A percentile compares a stretch with the other conserved stretches of the same genome.
Evolutionary conservation across 2,113 vertebrate species (phyloP).

Genomic region (Takifugu flavidus): DNA sequence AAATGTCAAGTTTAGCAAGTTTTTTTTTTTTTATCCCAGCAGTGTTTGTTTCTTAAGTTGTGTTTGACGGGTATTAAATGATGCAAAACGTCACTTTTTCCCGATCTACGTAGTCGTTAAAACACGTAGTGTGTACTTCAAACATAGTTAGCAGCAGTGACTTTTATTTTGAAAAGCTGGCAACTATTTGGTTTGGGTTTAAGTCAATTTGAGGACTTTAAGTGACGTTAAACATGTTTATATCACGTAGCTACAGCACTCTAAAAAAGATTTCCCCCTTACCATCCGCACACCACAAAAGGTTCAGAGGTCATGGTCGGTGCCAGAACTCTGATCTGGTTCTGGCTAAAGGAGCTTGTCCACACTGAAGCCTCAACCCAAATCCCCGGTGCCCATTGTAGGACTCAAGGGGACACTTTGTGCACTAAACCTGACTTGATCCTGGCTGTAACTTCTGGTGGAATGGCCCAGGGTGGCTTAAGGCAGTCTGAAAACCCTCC

Average conservation of each 20-base stretch:
- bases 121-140: too few relatives aligned
- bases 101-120: background rate
- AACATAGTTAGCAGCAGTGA: too few relatives aligned
- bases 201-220: too few relatives aligned
- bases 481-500: background rate
- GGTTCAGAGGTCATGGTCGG: conserved; percentile 20
- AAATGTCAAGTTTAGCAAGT: background rate
- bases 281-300: conserved; percentile 6
- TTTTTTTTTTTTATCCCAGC: background rate
- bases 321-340: conserved; percentile 3
- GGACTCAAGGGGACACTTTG: conserved; percentile 48
- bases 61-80: background rate
- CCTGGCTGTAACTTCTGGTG: conserved; percentile 26
- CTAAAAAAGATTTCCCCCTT: background rate
- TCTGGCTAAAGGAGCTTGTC: conserved; percentile 9
- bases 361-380: conserved; percentile 22
- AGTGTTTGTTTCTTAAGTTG: background rate
- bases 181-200: too few relatives aligned
- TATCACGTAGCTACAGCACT: background rate
- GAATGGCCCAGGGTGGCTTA: conserved; percentile 13
- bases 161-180: too few relatives aligned
- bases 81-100: background rate
- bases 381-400: conserved; percentile 29
- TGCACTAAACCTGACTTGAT: conserved; percentile 55
- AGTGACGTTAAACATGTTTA: too few relatives aligned